These are phyloP conservation scores for Eumerus sabulonum DNA, from an alignment of 2,888 invertebrate species.

Conservation along the genomic window DNA sequence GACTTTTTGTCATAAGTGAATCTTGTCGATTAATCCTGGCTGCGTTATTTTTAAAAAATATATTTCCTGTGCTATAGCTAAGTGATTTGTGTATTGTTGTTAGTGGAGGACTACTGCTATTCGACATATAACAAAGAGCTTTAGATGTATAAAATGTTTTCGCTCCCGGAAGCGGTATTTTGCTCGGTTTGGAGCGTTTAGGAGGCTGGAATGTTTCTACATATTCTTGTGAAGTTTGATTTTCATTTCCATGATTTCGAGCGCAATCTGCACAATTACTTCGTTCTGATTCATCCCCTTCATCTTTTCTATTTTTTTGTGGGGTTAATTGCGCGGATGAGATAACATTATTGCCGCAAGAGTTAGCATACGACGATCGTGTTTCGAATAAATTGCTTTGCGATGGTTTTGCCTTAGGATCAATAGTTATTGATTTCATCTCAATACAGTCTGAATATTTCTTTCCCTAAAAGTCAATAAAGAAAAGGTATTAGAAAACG, in stretches of 20 bases:
- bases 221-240: conserved; percentile 46
- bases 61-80: conserved; percentile 78
- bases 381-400: conserved; percentile 29
- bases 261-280: conserved; percentile 14
- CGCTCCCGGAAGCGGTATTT: conserved; percentile 84
- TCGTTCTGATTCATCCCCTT: conserved; percentile 15
- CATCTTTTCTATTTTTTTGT: conserved; percentile 1
- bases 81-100: conserved; percentile 76
- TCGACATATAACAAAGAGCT: conserved; percentile 23
- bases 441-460: conserved; percentile 24
- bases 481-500: background rate
- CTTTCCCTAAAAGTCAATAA: conserved; percentile 31
- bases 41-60: conserved; percentile 73
- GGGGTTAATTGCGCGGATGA: conserved; percentile 16
- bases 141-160: conserved; percentile 72
- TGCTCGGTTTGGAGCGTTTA: conserved; percentile 82
- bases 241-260: conserved; percentile 30
- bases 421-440: conserved; percentile 19
- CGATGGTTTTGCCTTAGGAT: conserved; percentile 23
- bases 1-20: conserved; percentile 75
- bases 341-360: conserved; percentile 5
- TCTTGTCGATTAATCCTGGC: conserved; percentile 80
- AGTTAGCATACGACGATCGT: conserved; percentile 19
- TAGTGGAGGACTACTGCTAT: conserved; percentile 75
- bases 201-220: conserved; percentile 67